Evolutionary conservation across 2,113 vertebrate genomes (phyloP).

Genomic region (Aegypius monachus): DNA sequence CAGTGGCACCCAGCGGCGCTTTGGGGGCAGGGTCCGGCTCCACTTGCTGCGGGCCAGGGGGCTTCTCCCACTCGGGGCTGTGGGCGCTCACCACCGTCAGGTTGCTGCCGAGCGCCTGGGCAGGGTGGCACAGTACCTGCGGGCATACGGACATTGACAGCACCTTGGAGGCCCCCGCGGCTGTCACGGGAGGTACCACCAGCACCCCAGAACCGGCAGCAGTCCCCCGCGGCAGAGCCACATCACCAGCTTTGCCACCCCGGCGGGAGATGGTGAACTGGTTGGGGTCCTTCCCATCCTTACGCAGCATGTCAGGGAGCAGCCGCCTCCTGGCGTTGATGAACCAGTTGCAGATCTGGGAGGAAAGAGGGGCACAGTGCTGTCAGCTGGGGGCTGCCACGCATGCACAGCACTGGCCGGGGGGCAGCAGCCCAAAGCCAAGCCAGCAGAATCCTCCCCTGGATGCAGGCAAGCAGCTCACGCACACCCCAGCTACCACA

Average conservation of each 20-base stretch:
- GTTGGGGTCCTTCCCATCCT: slow-evolving; percentile 93
- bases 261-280: slow-evolving; percentile 93
- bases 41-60: not conserved
- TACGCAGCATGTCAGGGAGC: slow-evolving; percentile 91
- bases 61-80: slow-evolving; percentile 53
- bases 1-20: not conserved
- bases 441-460: not conserved
- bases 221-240: slow-evolving; percentile 52
- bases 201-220: slow-evolving; percentile 45
- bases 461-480: not conserved
- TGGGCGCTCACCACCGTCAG: not conserved
- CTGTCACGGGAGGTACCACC: slow-evolving; percentile 60
- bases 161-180: slow-evolving; percentile 42
- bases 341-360: slow-evolving; percentile 98
- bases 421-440: not conserved
- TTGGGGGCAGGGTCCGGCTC: slow-evolving; percentile 17
- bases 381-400: not conserved
- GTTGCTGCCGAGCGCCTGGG: slow-evolving; percentile 10
- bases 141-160: slow-evolving; percentile 65
- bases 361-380: not conserved
- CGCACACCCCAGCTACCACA: rapidly evolving
- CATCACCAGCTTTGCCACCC: slow-evolving; percentile 69
- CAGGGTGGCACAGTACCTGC: slow-evolving; percentile 55
- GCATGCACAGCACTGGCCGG: rapidly evolving
- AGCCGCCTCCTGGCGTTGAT: slow-evolving; percentile 93